Conservation (phyloP, 2,113 vertebrate species). For the Rhabdornis inornatus region DNA sequence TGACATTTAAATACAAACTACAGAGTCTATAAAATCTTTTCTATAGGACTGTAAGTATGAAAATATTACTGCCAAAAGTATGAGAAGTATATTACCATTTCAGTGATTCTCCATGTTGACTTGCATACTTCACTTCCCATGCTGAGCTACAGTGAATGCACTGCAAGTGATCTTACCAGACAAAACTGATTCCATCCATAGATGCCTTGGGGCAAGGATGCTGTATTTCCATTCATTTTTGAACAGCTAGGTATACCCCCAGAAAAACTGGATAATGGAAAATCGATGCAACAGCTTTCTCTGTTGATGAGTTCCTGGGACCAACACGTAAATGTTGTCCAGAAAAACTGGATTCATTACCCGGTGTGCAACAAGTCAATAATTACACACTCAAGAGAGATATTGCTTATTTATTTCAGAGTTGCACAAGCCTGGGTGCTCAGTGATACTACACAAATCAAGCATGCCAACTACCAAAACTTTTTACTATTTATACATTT, state of each 20-base stretch:
- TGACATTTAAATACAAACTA: background rate
- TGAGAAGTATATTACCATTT: background rate
- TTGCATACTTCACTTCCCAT: background rate
- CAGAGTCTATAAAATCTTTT: background rate
- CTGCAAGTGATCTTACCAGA: background rate
- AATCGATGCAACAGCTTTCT: background rate
- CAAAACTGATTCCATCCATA: accelerated
- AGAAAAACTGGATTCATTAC: background rate
- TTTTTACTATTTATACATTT: background rate
- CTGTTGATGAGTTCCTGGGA: background rate
- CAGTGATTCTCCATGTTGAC: background rate
- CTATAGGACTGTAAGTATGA: background rate
- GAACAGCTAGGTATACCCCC: background rate
- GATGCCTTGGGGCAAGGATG: background rate
- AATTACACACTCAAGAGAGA: background rate
- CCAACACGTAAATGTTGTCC: background rate
- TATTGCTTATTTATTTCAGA: background rate
- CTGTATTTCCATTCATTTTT: background rate
- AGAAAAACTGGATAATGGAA: background rate
- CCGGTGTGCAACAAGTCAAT: background rate
- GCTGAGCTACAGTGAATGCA: background rate
- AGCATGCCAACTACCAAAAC: background rate
- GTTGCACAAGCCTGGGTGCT: background rate
- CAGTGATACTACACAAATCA: background rate
- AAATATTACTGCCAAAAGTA: background rate